phyloP scores from a whole-genome alignment of 2,113 vertebrate species.

The Pseudorasbora parva region DNA sequence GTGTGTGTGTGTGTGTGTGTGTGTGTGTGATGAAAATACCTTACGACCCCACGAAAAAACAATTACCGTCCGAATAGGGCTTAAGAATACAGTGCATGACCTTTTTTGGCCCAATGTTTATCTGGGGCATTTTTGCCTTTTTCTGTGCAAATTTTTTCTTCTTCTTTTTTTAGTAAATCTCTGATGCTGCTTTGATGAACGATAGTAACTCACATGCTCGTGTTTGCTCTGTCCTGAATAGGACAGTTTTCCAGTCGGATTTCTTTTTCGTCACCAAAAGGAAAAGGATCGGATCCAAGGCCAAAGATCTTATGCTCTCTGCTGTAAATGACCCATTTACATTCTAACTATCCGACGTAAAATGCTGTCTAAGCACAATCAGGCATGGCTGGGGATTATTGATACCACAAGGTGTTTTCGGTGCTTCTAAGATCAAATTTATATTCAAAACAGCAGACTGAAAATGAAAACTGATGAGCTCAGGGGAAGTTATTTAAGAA shows the following conservation, averaged over 20 bases:
- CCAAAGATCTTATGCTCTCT: constrained; percentile 13
- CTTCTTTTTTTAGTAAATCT: too few relatives aligned
- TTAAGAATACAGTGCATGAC: too few relatives aligned
- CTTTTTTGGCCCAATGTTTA: too few relatives aligned
- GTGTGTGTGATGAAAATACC: too few relatives aligned
- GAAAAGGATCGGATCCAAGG: neutral
- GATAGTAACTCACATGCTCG: neutral
- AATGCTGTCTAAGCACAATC: constrained; percentile 23
- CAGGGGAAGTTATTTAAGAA: constrained; percentile 47
- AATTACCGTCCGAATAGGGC: too few relatives aligned
- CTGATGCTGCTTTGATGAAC: too few relatives aligned
- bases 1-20: too few relatives aligned
- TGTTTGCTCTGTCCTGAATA: neutral
- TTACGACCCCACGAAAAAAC: too few relatives aligned
- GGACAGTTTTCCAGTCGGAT: neutral
- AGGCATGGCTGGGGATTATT: constrained; percentile 23
- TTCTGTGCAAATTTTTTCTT: too few relatives aligned
- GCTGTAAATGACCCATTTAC: constrained; percentile 33
- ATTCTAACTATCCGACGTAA: neutral
- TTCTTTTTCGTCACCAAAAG: neutral
- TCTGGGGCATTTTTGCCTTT: too few relatives aligned
- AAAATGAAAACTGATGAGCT: constrained; percentile 54
- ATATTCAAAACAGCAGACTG: constrained; percentile 41
- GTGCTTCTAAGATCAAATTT: constrained; percentile 35
- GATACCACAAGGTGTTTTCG: constrained; percentile 29